Conservation (phyloP, 2,888 invertebrate species). For the Rhingia rostrata region DNA sequence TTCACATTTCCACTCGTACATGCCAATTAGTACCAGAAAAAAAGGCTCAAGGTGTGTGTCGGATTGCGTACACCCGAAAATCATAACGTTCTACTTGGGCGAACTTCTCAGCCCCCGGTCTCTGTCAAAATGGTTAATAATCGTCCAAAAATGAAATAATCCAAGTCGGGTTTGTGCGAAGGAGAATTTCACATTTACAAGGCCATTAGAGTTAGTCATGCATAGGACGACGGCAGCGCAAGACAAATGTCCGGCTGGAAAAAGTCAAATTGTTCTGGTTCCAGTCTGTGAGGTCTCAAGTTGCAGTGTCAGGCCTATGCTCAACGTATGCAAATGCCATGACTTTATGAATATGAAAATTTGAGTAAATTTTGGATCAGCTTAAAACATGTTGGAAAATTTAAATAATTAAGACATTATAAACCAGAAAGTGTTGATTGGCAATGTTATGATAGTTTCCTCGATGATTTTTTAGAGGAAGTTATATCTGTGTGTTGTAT, state of each 20-base stretch:
- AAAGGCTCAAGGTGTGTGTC: constrained; percentile 16
- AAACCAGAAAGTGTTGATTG: constrained; percentile 73
- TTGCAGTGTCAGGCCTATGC: background rate
- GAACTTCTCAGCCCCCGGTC: constrained; percentile 38
- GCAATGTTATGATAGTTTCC: constrained; percentile 71
- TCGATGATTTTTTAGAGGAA: constrained; percentile 61
- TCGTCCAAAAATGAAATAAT: constrained; percentile 36
- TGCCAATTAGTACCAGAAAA: constrained; percentile 60
- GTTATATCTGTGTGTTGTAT: constrained; percentile 67
- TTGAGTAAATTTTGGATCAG: constrained; percentile 37
- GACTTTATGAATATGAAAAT: constrained; percentile 69
- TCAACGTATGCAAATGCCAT: constrained; percentile 52
- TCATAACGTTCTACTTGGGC: constrained; percentile 73
- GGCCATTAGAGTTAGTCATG: constrained; percentile 69
- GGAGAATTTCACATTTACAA: constrained; percentile 57
- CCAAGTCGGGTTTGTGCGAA: background rate
- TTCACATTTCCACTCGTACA: constrained; percentile 24
- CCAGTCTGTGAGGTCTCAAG: constrained; percentile 55
- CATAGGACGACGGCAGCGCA: constrained; percentile 47
- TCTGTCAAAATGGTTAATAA: constrained; percentile 68
- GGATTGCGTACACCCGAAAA: constrained; percentile 39
- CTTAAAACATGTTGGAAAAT: constrained; percentile 30
- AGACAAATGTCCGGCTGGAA: constrained; percentile 45
- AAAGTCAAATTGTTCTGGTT: constrained; percentile 39
- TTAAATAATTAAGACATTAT: constrained; percentile 75